Evolutionary conservation across 2,888 invertebrate species (phyloP).

Genomic region (Ectobius pallidus): DNA sequence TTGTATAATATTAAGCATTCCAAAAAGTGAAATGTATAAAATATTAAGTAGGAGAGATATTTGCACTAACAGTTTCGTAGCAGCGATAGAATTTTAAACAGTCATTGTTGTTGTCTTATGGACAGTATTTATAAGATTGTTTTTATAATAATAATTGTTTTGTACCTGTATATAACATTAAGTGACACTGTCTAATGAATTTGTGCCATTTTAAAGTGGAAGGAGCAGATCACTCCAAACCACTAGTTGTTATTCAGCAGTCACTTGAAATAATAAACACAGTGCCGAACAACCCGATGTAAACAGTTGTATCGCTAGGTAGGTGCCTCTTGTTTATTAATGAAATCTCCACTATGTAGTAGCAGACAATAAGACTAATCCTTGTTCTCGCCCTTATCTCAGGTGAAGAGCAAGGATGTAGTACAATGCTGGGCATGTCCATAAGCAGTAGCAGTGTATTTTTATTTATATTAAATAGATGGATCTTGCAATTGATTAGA

Average conservation of each 20-base stretch:
- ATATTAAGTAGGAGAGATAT: no score
- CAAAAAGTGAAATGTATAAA: no score
- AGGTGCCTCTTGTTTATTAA: no score
- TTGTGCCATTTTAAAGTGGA: slow-evolving; percentile 21
- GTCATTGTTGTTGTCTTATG: slow-evolving; percentile 19
- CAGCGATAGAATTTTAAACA: not conserved
- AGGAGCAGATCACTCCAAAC: not conserved
- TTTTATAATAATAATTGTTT: slow-evolving; percentile 20
- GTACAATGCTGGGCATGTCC: no score
- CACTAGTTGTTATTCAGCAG: slow-evolving; percentile 2
- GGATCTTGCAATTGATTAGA: no score
- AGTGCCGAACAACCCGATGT: not conserved
- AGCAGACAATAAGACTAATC: slow-evolving; percentile 12
- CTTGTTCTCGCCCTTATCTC: not conserved
- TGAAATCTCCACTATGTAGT: not conserved
- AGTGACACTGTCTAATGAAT: slow-evolving; percentile 13
- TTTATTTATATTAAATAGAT: no score
- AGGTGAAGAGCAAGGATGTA: no score
- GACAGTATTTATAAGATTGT: slow-evolving; percentile 24
- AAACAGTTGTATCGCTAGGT: not conserved
- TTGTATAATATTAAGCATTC: no score
- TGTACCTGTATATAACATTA: slow-evolving; percentile 28
- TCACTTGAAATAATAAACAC: not conserved
- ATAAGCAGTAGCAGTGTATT: no score
- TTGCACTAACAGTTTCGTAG: not conserved